Base-by-base conservation (phyloP, 2,797 vertebrate species). In the Fringilla coelebs region DNA sequence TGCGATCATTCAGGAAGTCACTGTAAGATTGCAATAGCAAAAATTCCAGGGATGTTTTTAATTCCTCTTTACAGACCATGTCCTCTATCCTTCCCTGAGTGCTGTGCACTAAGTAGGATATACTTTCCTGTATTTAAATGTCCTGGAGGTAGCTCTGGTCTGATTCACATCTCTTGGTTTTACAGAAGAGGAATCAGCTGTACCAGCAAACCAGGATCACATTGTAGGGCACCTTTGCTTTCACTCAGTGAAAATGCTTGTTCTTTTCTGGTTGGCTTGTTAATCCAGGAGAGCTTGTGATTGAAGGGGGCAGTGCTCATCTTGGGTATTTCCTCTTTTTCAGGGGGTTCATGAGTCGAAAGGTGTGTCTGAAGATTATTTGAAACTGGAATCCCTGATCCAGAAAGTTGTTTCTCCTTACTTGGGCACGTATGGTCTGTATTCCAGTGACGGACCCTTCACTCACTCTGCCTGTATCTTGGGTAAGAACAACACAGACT, bases 361-460 rank as follows among this genome's bases (percentile, higher is more conserved):
- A 96, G 99, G 99, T 3, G 98, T 98, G 83, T 98, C 98, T 4
- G 98, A 99, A 17, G 99, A 99, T 96, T 99, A 99, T 90, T 97
- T 99, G 89, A 99, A 98, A 76, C 97, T 99, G 95, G 99, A 99
- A 97, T 96, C 97, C 6, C 98, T 99, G 91, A 98, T 99, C 78
- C 99, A 99, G 98, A 99, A 99, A 86, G 99, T 99, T 21, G 99
- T 99, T 71, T 99, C 99, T 24, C 99, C 99, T 1, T 99, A 99
- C 97, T 96, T 99, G 89, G 99, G 99, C 49, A 99, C 99, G 2
- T 98, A 99, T 0, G 99, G 99, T 8, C 98, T 99, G 58, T 99
- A 98, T 85, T 99, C 98, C 70, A 98, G 96, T 11, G 99, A 99
- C 0, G 98, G 98, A 16, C 97, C 98, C 67, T 98, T 97, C 88